phyloP scores from a whole-genome alignment of 2,113 vertebrate genomes.

The Meleagris gallopavo region DNA sequence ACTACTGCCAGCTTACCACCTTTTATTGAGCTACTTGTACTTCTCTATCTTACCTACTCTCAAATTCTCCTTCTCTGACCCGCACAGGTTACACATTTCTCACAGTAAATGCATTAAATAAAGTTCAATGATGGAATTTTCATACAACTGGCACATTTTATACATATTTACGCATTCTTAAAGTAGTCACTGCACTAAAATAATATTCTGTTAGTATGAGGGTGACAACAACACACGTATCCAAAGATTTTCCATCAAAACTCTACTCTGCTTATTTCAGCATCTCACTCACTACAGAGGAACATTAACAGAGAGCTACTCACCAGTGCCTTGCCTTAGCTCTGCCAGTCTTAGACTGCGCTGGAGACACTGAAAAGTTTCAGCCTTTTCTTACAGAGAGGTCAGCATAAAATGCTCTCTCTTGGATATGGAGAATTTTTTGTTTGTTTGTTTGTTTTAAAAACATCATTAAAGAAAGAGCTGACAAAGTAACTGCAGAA shows the following conservation, averaged over 20 bases:
- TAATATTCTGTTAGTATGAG: neutral
- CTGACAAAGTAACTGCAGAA: neutral
- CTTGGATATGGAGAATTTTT: neutral
- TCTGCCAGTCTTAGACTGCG: neutral
- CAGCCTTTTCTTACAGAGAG: neutral
- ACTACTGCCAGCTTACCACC: neutral
- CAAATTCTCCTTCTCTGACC: neutral
- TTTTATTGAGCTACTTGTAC: neutral
- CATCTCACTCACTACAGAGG: neutral
- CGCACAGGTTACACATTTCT: neutral
- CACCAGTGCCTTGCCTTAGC: neutral
- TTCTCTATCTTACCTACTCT: neutral
- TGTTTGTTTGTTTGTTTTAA: neutral
- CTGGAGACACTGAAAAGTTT: neutral
- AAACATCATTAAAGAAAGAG: neutral
- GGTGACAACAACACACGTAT: neutral
- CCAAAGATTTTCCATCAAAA: neutral
- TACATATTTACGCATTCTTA: neutral
- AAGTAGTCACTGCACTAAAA: neutral
- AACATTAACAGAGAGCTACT: neutral
- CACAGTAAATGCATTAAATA: fast-evolving
- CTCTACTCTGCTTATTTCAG: neutral
- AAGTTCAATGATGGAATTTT: neutral
- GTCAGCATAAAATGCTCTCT: neutral
- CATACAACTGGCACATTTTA: neutral